Conservation (phyloP, 2,888 invertebrate genomes). For the Lithophane leautieri region DNA sequence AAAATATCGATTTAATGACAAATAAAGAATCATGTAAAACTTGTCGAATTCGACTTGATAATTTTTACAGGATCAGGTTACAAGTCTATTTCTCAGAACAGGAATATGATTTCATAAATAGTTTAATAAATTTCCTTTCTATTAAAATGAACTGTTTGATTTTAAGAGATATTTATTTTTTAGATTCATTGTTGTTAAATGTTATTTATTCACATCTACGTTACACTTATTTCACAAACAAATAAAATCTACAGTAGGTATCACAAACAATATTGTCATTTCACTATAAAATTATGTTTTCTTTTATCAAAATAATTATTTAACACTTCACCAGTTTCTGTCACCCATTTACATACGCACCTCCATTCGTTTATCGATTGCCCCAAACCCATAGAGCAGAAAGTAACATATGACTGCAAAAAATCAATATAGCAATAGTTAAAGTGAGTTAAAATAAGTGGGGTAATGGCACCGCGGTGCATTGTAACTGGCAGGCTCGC, state of each 20-base stretch:
- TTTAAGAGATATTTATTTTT: not conserved
- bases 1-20: not conserved
- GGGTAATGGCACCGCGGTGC: slow-evolving; percentile 85
- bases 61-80: not conserved
- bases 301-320: not conserved
- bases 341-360: slow-evolving; percentile 3
- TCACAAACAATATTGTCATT: not conserved
- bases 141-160: not conserved
- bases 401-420: slow-evolving; percentile 79
- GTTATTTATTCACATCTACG: not conserved
- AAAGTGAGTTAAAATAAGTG: slow-evolving; percentile 84
- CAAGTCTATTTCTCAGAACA: not conserved
- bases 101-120: not conserved
- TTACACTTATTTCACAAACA: not conserved
- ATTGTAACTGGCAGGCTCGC: slow-evolving; percentile 75
- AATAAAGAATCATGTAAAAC: not conserved
- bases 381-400: slow-evolving; percentile 39
- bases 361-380: slow-evolving; percentile 51
- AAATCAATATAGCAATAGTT: slow-evolving; percentile 87
- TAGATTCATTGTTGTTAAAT: not conserved
- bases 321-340: not conserved
- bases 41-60: not conserved
- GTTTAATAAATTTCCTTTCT: not conserved
- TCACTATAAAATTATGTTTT: not conserved
- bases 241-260: not conserved